Conservation (phyloP, 2,113 vertebrate species). For the Ancistrus triradiatus region DNA sequence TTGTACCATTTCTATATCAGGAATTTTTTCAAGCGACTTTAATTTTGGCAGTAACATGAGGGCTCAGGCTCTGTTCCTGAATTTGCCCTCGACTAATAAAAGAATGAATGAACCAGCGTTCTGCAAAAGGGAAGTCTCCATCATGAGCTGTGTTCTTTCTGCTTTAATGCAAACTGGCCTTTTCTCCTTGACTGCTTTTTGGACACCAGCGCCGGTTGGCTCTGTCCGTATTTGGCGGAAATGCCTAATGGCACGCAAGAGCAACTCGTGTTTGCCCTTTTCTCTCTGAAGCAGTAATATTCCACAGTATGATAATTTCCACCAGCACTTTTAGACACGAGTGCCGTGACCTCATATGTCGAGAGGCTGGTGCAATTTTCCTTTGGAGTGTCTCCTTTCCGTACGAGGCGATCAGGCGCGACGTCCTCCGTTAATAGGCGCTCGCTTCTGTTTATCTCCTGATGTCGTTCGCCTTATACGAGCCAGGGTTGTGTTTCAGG, state of each 20-base stretch:
- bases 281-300: slow-evolving; percentile 11
- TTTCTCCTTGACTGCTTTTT: too few species aligned
- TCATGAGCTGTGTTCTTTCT: too few species aligned
- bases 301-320: slow-evolving; percentile 28
- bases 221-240: background rate
- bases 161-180: too few species aligned
- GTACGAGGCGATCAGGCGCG: background rate
- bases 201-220: background rate
- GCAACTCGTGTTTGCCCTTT: slow-evolving; percentile 25
- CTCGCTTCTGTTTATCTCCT: background rate
- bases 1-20: too few species aligned
- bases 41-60: too few species aligned
- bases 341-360: slow-evolving; percentile 29
- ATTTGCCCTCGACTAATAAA: too few species aligned
- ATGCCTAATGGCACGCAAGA: slow-evolving; percentile 18
- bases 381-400: slow-evolving; percentile 23
- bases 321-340: slow-evolving; percentile 27
- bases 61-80: too few species aligned
- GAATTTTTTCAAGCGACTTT: too few species aligned
- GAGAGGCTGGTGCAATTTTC: slow-evolving; percentile 27
- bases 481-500: too few species aligned
- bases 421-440: slow-evolving; percentile 8
- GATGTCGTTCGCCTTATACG: too few species aligned
- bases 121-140: too few species aligned
- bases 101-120: too few species aligned